Evolutionary conservation across 2,888 invertebrate species (phyloP).

Genomic region (Miltochrista miniata): DNA sequence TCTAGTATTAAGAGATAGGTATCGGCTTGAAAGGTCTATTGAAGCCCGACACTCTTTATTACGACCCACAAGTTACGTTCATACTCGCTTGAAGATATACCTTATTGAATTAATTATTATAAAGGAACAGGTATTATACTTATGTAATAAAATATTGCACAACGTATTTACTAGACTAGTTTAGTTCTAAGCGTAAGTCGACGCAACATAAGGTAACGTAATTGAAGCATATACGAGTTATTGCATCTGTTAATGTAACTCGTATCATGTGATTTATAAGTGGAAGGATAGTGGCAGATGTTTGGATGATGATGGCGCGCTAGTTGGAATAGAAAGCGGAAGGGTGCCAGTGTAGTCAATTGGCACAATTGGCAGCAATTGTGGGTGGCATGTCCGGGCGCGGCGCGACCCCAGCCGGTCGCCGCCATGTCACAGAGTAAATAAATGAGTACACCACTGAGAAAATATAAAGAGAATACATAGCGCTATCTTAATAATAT

Average conservation of each 20-base stretch:
- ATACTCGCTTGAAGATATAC: conserved; percentile 17
- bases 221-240: conserved; percentile 16
- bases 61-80: conserved; percentile 27
- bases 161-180: conserved; percentile 18
- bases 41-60: conserved; percentile 17
- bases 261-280: conserved; percentile 7
- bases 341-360: conserved; percentile 79
- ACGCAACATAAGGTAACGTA: conserved; percentile 18
- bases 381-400: conserved; percentile 80
- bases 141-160: conserved; percentile 29
- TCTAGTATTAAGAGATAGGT: too few relatives aligned
- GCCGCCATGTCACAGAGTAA: conserved; percentile 33
- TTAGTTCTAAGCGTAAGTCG: conserved; percentile 10
- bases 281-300: conserved; percentile 62
- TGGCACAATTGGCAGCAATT: conserved; percentile 83
- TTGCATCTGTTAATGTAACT: not conserved
- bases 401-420: conserved; percentile 44
- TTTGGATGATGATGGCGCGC: conserved; percentile 49
- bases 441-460: too few relatives aligned
- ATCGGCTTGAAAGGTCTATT: not conserved
- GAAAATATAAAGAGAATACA: too few relatives aligned
- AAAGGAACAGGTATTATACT: conserved; percentile 33
- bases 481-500: too few relatives aligned
- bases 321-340: conserved; percentile 72
- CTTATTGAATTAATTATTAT: conserved; percentile 29